These are phyloP conservation scores for Ecliptopera silaceata DNA, from an alignment of 2,888 invertebrate species.

Conservation along the genomic window DNA sequence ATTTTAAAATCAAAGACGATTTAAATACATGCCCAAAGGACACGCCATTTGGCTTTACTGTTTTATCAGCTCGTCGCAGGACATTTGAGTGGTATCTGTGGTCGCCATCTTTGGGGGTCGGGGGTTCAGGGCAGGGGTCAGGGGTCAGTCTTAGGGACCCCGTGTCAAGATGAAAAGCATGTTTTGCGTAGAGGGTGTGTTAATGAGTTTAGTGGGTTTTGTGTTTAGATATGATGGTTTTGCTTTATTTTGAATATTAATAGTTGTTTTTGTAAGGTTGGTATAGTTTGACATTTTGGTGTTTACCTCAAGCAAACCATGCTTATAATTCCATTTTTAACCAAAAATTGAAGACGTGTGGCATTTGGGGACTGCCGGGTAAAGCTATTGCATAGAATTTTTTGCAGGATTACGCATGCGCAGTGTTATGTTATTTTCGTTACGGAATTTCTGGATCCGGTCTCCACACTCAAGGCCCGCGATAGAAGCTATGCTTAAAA, in stretches of 20 bases:
- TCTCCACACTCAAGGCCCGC: too few species aligned
- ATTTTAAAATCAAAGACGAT: conserved; percentile 25
- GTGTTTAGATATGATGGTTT: conserved; percentile 38
- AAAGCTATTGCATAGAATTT: too few species aligned
- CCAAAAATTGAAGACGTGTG: too few species aligned
- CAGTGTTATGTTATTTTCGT: too few species aligned
- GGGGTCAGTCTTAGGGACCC: conserved; percentile 60
- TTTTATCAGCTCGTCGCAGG: conserved; percentile 74
- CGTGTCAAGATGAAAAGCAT: conserved; percentile 74
- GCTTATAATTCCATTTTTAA: too few species aligned
- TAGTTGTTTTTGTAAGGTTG: background rate
- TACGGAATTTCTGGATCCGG: too few species aligned
- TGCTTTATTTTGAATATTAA: conserved; percentile 17
- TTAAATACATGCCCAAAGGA: conserved; percentile 30
- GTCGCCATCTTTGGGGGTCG: conserved; percentile 64
- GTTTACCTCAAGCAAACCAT: too few species aligned
- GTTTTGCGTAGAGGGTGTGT: conserved; percentile 68
- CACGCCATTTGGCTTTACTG: conserved; percentile 65
- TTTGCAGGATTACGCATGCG: too few species aligned
- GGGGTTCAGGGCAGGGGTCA: conserved; percentile 54
- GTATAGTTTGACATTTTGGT: background rate
- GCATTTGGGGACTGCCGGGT: too few species aligned
- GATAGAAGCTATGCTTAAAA: too few species aligned
- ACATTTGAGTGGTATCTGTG: conserved; percentile 67
- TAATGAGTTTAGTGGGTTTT: conserved; percentile 68